phyloP scores from a whole-genome alignment of 2,888 invertebrate species.

The Hesperia comma region DNA sequence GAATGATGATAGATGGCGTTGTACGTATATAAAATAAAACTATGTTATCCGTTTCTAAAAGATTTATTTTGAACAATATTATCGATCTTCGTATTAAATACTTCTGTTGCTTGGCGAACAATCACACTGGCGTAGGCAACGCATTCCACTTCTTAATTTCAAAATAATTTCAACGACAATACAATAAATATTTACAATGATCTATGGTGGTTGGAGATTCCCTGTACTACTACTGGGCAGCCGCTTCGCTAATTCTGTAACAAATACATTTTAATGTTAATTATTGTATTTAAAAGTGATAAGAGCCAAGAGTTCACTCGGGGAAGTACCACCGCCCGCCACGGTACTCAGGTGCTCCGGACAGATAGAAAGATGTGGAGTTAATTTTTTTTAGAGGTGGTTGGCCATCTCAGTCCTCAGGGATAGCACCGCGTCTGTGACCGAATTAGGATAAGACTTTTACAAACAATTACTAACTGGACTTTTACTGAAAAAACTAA shows the following conservation, averaged over 20 bases:
- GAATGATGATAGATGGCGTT: background rate
- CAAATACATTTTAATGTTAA: constrained; percentile 23
- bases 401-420: no score
- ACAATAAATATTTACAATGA: constrained; percentile 56
- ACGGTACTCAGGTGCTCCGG: no score
- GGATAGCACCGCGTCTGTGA: no score
- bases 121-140: constrained; percentile 28
- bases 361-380: no score
- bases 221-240: constrained; percentile 50
- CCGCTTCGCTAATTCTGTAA: constrained; percentile 60
- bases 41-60: constrained; percentile 11
- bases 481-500: no score
- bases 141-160: constrained; percentile 12
- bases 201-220: constrained; percentile 37
- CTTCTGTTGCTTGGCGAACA: constrained; percentile 10
- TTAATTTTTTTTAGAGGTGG: no score
- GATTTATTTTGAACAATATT: constrained; percentile 21
- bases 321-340: no score
- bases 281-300: no score
- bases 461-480: no score
- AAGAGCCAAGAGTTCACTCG: no score
- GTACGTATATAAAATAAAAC: background rate
- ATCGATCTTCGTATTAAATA: constrained; percentile 23
- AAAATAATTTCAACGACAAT: constrained; percentile 39
- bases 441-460: no score